Conservation (phyloP, 2,888 invertebrate genomes). For the Tupiocoris notatus region DNA sequence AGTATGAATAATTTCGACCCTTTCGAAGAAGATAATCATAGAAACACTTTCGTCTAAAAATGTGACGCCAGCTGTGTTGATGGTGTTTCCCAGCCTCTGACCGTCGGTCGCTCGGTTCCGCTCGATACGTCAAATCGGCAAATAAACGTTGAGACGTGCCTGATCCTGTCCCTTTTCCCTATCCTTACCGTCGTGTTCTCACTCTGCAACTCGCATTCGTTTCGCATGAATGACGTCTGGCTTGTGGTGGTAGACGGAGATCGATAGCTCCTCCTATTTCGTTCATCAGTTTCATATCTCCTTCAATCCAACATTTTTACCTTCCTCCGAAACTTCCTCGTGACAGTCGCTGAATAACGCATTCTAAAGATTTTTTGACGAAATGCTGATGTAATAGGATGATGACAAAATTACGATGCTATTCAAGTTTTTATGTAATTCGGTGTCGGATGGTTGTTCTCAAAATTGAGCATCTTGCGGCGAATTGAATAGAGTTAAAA, state of each 20-base stretch:
- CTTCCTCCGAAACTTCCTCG: too few relatives aligned
- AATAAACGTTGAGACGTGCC: not conserved
- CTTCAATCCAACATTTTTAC: not conserved
- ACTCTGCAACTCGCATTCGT: not conserved
- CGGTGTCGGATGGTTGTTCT: too few relatives aligned
- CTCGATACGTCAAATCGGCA: not conserved
- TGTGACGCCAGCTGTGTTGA: not conserved
- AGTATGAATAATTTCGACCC: too few relatives aligned
- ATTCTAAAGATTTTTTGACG: too few relatives aligned
- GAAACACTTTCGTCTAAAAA: not conserved
- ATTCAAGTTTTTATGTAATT: too few relatives aligned
- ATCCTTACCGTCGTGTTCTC: not conserved
- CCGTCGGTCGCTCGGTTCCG: not conserved
- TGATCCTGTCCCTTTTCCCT: not conserved
- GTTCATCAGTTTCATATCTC: not conserved
- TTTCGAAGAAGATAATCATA: too few relatives aligned
- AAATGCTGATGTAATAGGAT: too few relatives aligned
- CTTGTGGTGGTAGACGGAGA: not conserved
- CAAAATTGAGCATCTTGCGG: too few relatives aligned
- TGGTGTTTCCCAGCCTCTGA: not conserved
- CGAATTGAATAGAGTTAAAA: too few relatives aligned
- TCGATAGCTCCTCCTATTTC: not conserved
- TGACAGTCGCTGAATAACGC: too few relatives aligned
- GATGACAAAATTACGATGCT: too few relatives aligned
- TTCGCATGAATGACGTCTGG: not conserved